phyloP scores from a whole-genome alignment of 2,888 invertebrate species.

The Teinopalpus imperialis region DNA sequence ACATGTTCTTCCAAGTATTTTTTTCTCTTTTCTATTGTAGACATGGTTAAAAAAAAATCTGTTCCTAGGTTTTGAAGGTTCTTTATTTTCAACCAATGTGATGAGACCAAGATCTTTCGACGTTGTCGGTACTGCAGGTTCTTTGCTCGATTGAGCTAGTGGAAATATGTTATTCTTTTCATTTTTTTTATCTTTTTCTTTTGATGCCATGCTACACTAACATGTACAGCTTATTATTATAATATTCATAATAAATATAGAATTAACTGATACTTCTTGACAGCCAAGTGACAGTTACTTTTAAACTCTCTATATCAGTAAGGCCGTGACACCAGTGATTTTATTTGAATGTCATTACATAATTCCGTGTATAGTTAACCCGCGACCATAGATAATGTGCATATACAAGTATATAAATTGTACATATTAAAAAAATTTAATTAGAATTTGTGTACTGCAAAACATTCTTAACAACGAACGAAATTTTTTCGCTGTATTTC shows the following conservation, averaged over 20 bases:
- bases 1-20: conserved; percentile 51
- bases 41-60: conserved; percentile 37
- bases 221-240: conserved; percentile 7
- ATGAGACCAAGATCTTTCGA: conserved; percentile 26
- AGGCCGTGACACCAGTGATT: conserved; percentile 17
- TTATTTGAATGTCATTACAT: too few relatives aligned
- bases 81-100: conserved; percentile 2
- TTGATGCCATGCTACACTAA: conserved; percentile 15
- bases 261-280: conserved; percentile 2
- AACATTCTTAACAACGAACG: too few relatives aligned
- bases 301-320: conserved; percentile 16
- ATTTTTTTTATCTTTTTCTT: conserved; percentile 3
- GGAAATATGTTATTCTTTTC: conserved; percentile 1
- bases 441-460: too few relatives aligned
- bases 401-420: too few relatives aligned
- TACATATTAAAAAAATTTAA: too few relatives aligned
- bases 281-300: conserved; percentile 7
- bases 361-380: too few relatives aligned
- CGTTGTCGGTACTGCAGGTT: conserved; percentile 24
- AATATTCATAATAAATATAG: conserved; percentile 5
- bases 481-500: too few relatives aligned
- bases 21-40: conserved; percentile 47
- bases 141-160: conserved; percentile 8
- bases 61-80: conserved; percentile 26
- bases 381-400: too few relatives aligned